Conservation (phyloP, 1,140 invertebrate species). For the Goniozus legneri region DNA sequence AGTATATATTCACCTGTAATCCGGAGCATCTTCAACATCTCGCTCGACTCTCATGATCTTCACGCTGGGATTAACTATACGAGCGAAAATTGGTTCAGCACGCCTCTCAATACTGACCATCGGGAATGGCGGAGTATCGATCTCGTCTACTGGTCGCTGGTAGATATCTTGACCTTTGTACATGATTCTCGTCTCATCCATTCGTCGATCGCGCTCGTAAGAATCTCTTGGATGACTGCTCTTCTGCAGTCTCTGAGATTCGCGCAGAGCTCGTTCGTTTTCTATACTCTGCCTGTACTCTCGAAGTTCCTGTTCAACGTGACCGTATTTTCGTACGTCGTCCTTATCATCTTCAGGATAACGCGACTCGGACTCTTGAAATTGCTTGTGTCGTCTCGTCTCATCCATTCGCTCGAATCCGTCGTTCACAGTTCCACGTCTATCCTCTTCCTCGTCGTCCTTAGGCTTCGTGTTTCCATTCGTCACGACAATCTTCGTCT, state of each 20-base stretch:
- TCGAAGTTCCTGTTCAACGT: conserved; percentile 29
- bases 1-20: conserved; percentile 38
- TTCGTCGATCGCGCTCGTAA: conserved; percentile 9
- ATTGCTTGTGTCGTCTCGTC: conserved; percentile 7
- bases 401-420: conserved; percentile 24
- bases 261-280: conserved; percentile 21
- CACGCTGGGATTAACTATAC: conserved; percentile 45
- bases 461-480: background rate
- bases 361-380: background rate
- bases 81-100: conserved; percentile 35
- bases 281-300: conserved; percentile 39
- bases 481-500: conserved; percentile 22
- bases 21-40: conserved; percentile 39
- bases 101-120: conserved; percentile 20
- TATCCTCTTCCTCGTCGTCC: conserved; percentile 17
- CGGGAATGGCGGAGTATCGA: conserved; percentile 47
- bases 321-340: conserved; percentile 24
- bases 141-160: conserved; percentile 44
- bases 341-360: conserved; percentile 9
- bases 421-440: conserved; percentile 23
- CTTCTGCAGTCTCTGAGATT: conserved; percentile 15
- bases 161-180: conserved; percentile 38
- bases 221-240: conserved; percentile 4
- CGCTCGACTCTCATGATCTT: conserved; percentile 51
- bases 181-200: conserved; percentile 18